Evolutionary conservation across 2,888 invertebrate genomes (phyloP), one percentile per base, ranked within the genome.

Genomic region (Clunio marinus): DNA sequence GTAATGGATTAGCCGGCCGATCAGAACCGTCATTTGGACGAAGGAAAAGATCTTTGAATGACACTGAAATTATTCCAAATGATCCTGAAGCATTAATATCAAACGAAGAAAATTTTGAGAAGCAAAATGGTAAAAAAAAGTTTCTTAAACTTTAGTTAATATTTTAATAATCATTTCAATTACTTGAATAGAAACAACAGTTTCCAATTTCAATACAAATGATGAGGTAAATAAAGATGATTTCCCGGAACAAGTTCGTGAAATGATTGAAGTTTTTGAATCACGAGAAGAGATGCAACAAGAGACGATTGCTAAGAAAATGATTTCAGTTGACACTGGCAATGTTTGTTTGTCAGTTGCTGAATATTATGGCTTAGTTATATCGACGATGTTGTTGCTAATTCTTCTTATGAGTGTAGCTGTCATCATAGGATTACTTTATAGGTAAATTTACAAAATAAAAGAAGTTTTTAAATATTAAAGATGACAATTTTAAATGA

Each of bases 231-330:
- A 73, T 32, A 78, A 77, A 69, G 74, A 75, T 35, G 80, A 80
- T 57, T 77, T 78, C 68, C 85, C 86, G 13, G 92, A 93, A 75
- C 91, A 89, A 76, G 92, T 93, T 28, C 81, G 91, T 71, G 91
- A 92, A 81, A 91, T 93, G 89, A 92, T 93, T 72, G 91, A 92
- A 83, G 92, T 90, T 78, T 91, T 89, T 74, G 91, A 92, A 77
- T 89, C 91, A 13, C 82, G 88, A 35, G 88, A 88, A 73, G 88
- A 88, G 77, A 79, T 84, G 27, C 80, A 88, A 72, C 80, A 86
- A 69, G 88, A 88, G 75, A 74, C 77, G 0, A 78, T 77, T 73
- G 87, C 88, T 63, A 83, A 85, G 66, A 83, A 84, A 28, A 82
- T 87, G 0, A 80, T 87, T 0, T 85, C 87, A 0, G 17, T 55